Conservation (phyloP, 1,140 invertebrate genomes). For the Drosophila ficusphila region DNA sequence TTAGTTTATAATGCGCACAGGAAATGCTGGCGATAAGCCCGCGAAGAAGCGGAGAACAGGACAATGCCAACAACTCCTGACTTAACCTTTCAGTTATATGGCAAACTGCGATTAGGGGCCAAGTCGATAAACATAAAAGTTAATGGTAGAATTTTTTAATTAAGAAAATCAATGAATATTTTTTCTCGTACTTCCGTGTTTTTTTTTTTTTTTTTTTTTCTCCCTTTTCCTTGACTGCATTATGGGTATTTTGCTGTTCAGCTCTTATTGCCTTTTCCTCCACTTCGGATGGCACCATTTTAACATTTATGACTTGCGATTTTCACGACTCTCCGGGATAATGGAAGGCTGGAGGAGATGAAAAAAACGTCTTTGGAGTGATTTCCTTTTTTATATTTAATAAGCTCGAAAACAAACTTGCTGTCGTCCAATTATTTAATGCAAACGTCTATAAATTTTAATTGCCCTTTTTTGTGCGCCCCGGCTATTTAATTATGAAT, state of each 20-base stretch:
- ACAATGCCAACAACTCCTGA: constrained; percentile 24
- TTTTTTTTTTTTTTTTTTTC: neutral
- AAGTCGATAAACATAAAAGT: constrained; percentile 79
- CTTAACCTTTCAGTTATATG: constrained; percentile 57
- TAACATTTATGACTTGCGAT: constrained; percentile 53
- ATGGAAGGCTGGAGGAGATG: neutral
- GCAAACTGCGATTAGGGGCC: constrained; percentile 37
- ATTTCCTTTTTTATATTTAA: constrained; percentile 39
- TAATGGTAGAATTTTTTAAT: constrained; percentile 77
- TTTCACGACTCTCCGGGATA: constrained; percentile 40
- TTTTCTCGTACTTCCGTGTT: constrained; percentile 40
- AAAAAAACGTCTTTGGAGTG: constrained; percentile 6
- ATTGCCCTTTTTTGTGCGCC: constrained; percentile 56
- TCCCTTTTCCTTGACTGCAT: constrained; percentile 8
- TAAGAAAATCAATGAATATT: constrained; percentile 81
- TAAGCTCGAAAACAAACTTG: constrained; percentile 53
- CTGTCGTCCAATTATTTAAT: constrained; percentile 68
- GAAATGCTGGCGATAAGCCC: constrained; percentile 34
- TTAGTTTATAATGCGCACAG: constrained; percentile 79
- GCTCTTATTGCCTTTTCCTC: constrained; percentile 10
- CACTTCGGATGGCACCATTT: constrained; percentile 36
- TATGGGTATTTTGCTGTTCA: constrained; percentile 38
- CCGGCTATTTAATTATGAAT: constrained; percentile 73
- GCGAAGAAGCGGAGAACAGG: neutral
- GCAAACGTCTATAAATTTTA: constrained; percentile 75